A percentile compares a stretch with the other conserved stretches of the same genome.
phyloP scores from a whole-genome alignment of 2,113 vertebrate genomes.

The Anoura caudifer region DNA sequence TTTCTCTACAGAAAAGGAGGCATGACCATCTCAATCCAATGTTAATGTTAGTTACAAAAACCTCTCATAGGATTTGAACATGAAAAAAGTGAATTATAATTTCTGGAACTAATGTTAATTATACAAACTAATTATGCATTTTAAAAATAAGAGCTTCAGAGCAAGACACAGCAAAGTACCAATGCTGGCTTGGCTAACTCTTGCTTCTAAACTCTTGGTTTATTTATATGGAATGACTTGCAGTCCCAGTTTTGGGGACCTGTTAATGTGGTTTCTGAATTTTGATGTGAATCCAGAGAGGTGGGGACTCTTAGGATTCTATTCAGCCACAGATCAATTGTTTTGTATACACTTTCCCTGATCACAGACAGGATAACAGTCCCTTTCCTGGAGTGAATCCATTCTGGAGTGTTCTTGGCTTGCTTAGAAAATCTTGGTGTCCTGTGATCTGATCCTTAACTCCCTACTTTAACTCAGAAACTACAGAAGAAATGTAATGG shows the following conservation, averaged over 20 bases:
- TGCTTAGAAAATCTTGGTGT: background rate
- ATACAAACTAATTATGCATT: background rate
- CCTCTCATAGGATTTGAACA: background rate
- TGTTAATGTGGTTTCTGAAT: background rate
- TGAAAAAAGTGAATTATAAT: background rate
- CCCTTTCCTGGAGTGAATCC: background rate
- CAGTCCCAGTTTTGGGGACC: background rate
- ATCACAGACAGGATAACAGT: background rate
- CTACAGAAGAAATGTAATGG: background rate
- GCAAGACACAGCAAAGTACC: background rate
- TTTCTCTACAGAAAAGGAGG: background rate
- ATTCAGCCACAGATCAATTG: background rate
- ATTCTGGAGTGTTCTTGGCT: background rate
- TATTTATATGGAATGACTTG: background rate
- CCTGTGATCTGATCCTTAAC: background rate
- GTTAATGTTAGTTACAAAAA: background rate
- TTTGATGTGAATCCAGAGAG: background rate
- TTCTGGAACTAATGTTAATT: background rate
- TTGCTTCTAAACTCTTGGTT: background rate
- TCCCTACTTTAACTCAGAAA: background rate
- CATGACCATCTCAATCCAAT: background rate
- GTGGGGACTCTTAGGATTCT: background rate
- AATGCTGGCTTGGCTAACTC: too few relatives aligned
- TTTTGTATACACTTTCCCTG: background rate
- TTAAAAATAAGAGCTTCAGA: conserved; percentile 13